Evolutionary conservation across 2,888 invertebrate genomes (phyloP), one percentile per base, ranked within the genome.

Genomic region (Apamea anceps): DNA sequence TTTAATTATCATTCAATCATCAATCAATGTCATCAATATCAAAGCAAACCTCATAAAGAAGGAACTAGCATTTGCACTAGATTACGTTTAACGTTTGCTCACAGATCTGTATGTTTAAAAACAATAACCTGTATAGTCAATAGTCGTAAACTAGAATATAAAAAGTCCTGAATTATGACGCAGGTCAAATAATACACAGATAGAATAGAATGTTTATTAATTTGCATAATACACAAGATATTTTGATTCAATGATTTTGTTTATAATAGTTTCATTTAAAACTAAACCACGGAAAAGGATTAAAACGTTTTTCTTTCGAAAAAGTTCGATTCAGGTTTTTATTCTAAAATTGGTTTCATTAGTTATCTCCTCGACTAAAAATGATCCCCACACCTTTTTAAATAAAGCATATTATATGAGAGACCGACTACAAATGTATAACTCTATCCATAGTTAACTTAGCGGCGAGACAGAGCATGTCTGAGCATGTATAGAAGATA

Each of bases 401-500:
- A 18, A 60, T 32, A 51, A 57, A 66, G 57, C 25, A 60, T 60
- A 63, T 18, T 60, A 63, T 18, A 45, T 32, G 32, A 78, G 66
- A 77, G 3, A 28, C 51, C 6, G 13, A 25, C 10, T 18, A 60
- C 15, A 60, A 25, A 51, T 18, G 8, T 85, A 65, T 60, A 83
- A 28, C 18, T 28, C 32, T 2, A 60, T 54, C 48, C 48, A 82
- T 72, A 85, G 67, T n/a, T 3, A 72, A 67, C 60, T 86, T 86
- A 32, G 32, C 7, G 65, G 68, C 75, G 72, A 83, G 84, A 86
- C 87, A 51, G 57, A 65, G 37, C 57, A 66, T 54, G 74, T 86
- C 84, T 78, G 72, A 51, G 42, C 79, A 79, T 73, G 72, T 83
- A 71, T 72, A 67, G 51, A 83, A 83, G 75, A 87, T 74, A 86